phyloP scores from a whole-genome alignment of 2,888 invertebrate species.

The Chaetogeoica ovagalla region DNA sequence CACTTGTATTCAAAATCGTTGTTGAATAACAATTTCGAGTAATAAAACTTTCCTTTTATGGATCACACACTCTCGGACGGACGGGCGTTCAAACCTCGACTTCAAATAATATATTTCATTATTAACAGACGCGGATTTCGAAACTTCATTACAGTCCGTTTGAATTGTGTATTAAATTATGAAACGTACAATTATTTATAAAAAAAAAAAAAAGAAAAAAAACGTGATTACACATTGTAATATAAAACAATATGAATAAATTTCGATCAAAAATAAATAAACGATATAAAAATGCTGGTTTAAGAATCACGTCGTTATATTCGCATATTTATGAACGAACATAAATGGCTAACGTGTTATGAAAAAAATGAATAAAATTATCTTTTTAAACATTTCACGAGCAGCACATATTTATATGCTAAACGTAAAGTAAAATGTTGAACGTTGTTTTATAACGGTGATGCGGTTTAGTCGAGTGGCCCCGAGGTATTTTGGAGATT shows the following conservation, averaged over 20 bases:
- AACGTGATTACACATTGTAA: not conserved
- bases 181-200: conserved; percentile 5
- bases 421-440: too few species aligned
- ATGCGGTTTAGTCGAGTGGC: too few species aligned
- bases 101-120: conserved; percentile 3
- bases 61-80: not conserved
- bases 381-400: too few species aligned
- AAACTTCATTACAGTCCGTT: conserved; percentile 22
- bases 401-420: too few species aligned
- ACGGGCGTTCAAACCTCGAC: not conserved
- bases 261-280: not conserved
- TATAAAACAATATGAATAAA: conserved; percentile 2
- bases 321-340: too few species aligned
- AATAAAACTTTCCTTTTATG: not conserved
- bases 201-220: not conserved
- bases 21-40: conserved; percentile 18
- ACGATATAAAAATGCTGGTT: too few species aligned
- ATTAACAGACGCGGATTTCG: not conserved
- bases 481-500: too few species aligned
- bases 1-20: conserved; percentile 6
- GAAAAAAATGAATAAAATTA: too few species aligned
- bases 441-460: too few species aligned
- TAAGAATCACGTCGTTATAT: too few species aligned
- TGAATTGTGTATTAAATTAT: not conserved
- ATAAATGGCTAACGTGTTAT: too few species aligned